phyloP scores from a whole-genome alignment of 1,140 invertebrate genomes.

The Atta texana region DNA sequence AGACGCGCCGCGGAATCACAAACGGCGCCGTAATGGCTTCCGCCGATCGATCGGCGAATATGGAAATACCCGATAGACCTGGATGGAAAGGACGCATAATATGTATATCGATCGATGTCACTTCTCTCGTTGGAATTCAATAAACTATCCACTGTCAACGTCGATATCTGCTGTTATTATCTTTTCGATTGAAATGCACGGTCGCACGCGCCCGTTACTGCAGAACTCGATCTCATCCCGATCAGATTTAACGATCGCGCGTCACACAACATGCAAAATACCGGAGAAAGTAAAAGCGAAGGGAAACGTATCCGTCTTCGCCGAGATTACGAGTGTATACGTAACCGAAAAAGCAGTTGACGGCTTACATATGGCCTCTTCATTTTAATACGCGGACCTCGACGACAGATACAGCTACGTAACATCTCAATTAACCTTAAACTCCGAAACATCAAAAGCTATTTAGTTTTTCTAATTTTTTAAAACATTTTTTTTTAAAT shows the following conservation, averaged over 20 bases:
- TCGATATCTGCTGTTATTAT: slow-evolving; percentile 32
- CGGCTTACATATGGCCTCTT: neutral
- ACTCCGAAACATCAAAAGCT: neutral
- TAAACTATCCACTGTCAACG: slow-evolving; percentile 40
- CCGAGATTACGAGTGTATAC: slow-evolving; percentile 20
- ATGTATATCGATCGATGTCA: slow-evolving; percentile 35
- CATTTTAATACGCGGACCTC: neutral
- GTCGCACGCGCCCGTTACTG: neutral
- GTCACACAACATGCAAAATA: slow-evolving; percentile 20
- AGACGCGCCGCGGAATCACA: neutral
- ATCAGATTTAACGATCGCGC: slow-evolving; percentile 44
- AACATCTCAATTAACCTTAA: neutral
- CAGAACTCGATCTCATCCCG: slow-evolving; percentile 20
- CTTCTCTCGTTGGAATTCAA: slow-evolving; percentile 28
- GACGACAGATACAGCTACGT: neutral
- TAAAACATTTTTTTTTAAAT: neutral
- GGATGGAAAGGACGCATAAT: slow-evolving; percentile 37
- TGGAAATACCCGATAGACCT: slow-evolving; percentile 45
- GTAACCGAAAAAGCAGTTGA: slow-evolving; percentile 46
- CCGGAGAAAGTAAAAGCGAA: slow-evolving; percentile 34
- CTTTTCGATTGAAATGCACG: slow-evolving; percentile 35
- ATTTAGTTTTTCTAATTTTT: neutral
- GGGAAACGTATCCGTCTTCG: slow-evolving; percentile 49
- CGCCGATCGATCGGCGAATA: slow-evolving; percentile 26
- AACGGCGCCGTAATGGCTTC: slow-evolving; percentile 21